These are phyloP conservation scores for Schlechtendalia chinensis DNA, from an alignment of 1,140 invertebrate species.

Conservation along the genomic window DNA sequence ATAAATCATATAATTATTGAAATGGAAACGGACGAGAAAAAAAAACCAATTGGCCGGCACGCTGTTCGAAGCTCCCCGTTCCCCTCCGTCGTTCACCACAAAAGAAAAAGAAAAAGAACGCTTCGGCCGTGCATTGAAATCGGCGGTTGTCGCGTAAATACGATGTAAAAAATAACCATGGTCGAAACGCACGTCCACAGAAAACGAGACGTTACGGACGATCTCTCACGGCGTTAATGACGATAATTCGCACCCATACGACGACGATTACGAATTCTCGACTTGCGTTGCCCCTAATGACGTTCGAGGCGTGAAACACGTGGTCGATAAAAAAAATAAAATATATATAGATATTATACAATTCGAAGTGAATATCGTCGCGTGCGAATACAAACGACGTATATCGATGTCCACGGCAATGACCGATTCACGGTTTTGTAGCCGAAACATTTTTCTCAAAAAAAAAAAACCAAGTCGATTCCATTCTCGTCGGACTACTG, in stretches of 20 bases:
- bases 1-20: slow-evolving; percentile 23
- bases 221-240: neutral
- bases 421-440: no score
- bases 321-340: neutral
- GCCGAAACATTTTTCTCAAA: no score
- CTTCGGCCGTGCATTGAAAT: slow-evolving; percentile 2
- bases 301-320: neutral
- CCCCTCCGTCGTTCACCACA: neutral
- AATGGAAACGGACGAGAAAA: slow-evolving; percentile 7
- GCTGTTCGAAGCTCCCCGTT: neutral
- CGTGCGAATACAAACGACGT: no score
- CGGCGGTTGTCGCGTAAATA: neutral
- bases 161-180: neutral
- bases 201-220: slow-evolving; percentile 2
- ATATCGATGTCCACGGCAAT: no score
- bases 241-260: slow-evolving; percentile 3
- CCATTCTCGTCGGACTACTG: no score
- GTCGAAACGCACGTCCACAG: neutral
- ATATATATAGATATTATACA: no score
- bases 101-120: neutral
- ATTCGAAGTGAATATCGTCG: no score
- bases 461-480: no score
- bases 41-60: slow-evolving; percentile 9
- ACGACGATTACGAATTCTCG: neutral
- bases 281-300: neutral